Base-by-base conservation (phyloP, 2,797 vertebrate genomes). In the Megalops cyprinoides region DNA sequence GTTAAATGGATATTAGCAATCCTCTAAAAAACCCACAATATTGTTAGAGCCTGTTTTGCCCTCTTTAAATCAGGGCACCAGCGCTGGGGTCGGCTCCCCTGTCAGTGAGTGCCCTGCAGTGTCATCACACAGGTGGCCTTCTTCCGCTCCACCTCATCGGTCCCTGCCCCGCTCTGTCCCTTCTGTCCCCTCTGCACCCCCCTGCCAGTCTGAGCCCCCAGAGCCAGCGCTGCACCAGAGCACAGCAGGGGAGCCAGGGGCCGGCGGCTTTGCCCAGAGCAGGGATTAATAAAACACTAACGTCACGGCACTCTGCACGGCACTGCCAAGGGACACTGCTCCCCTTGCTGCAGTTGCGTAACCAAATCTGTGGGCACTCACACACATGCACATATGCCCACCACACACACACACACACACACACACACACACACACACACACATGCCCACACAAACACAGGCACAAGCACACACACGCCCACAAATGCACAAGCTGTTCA, bases 111-210 rank as follows among this genome's bases (percentile, higher is more conserved):
- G n/a, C n/a, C n/a, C n/a, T n/a, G n/a, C n/a, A n/a, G n/a, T 3
- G 67, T 69, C 77, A 62, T 80, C 15, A 80, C 76, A 82, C 79
- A 84, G 81, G 81, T 81, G 85, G 82, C 55, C 80, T 78, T 74
- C 81, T 82, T 82, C n/a, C n/a, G n/a, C n/a, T n/a, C n/a, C n/a
- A n/a, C n/a, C n/a, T n/a, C n/a, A n/a, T n/a, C n/a, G n/a, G n/a
- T n/a, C n/a, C n/a, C n/a, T n/a, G n/a, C n/a, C n/a, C n/a, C n/a
- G n/a, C n/a, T n/a, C n/a, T n/a, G n/a, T n/a, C n/a, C n/a, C n/a
- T n/a, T n/a, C n/a, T n/a, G n/a, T n/a, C n/a, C n/a, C n/a, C n/a
- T n/a, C n/a, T n/a, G n/a, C n/a, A n/a, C n/a, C n/a, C n/a, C n/a
- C n/a, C n/a, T 31, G 37, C 65, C 65, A 39, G 65, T 31, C 20